Evolutionary conservation across 2,797 vertebrate species (phyloP), one percentile per base, ranked within the genome.

Genomic region (Meda fulgida): DNA sequence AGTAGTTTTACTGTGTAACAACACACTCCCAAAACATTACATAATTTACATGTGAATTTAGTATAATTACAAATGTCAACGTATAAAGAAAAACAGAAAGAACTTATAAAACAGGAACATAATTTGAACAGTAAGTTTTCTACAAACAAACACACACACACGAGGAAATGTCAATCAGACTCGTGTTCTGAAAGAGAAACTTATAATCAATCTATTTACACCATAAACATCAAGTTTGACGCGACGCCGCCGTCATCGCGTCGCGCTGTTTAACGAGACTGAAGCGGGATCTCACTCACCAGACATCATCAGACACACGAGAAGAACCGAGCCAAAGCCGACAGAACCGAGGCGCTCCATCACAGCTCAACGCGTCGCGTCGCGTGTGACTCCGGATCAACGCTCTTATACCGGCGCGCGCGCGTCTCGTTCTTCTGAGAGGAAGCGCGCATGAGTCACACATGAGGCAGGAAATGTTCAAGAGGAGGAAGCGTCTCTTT

Each of bases 261-360:
- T 13, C 46, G 65, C 18, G 21, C 4, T 18, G 43, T 16, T 9
- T 43, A 65, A 46, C 36, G 11, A 23, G 26, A 23, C 80, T 16
- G 18, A 58, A 72, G n/a, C 67, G 80, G 34, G 43, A 81, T 72
- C 36, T 81, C 53, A 81, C 80, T 81, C 53, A 81, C 80, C 80
- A n/a, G 69, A 81, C 51, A 58, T 6, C 46, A 53, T 2, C 51
- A 81, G 51, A 46, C 36, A 72, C 7, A 38, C 53, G 19, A 81
- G 53, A 31, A 81, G 67, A 81, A 81, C 23, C 67, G 51, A 46
- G 5, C 67, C 36, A 1, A 34, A 60, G 1, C 3, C 55, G 2
- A 34, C 2, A 0, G 13, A n/a, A 16, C 77, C 31, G 65, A 69
- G 5, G 4, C 31, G 29, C 69, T 70, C 80, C 80, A 81, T 72